phyloP scores from a whole-genome alignment of 1,140 invertebrate species.

The Drosophila jambulina region DNA sequence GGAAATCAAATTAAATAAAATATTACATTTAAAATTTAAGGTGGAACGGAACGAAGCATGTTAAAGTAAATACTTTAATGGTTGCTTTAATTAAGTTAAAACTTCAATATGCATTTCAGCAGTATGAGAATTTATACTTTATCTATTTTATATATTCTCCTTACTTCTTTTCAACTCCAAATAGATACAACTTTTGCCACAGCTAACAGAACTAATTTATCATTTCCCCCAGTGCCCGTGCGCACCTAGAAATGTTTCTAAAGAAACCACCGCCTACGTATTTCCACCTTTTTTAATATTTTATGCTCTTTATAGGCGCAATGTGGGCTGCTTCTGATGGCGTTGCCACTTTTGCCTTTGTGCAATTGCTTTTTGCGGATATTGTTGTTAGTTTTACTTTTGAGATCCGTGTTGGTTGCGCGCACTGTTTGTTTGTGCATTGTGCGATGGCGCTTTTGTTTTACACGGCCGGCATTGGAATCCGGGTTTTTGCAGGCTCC shows the following conservation, averaged over 20 bases:
- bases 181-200: conserved; percentile 1
- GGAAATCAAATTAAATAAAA: too few relatives aligned
- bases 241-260: conserved; percentile 25
- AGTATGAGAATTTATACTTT: neutral
- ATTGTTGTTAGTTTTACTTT: conserved; percentile 83
- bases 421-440: conserved; percentile 59
- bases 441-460: conserved; percentile 73
- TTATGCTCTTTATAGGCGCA: conserved; percentile 30
- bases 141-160: neutral
- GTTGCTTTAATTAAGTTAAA: too few relatives aligned
- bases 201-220: conserved; percentile 28
- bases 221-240: neutral
- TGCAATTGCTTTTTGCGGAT: conserved; percentile 81
- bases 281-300: conserved; percentile 54
- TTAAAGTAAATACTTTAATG: neutral
- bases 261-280: conserved; percentile 25
- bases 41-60: too few relatives aligned
- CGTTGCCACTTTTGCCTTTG: conserved; percentile 67
- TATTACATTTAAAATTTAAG: too few relatives aligned
- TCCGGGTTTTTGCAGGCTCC: conserved; percentile 53
- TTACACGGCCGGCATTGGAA: conserved; percentile 66
- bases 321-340: conserved; percentile 35
- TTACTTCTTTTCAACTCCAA: neutral
- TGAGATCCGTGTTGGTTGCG: conserved; percentile 50
- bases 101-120: neutral